phyloP scores from a whole-genome alignment of 2,888 invertebrate genomes.

The Tenodera sinensis region DNA sequence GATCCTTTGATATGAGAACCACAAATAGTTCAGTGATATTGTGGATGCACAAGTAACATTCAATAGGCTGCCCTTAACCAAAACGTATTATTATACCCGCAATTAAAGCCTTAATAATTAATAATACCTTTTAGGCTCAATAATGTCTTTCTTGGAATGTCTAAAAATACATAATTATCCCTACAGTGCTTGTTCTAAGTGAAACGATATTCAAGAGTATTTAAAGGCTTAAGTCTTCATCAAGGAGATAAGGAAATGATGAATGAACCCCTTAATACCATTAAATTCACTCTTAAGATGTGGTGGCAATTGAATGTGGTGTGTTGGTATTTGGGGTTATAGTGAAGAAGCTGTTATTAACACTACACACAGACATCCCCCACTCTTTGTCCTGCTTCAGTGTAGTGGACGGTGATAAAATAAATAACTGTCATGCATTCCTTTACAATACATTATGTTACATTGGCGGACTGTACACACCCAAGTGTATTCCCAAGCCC shows the following conservation, averaged over 20 bases:
- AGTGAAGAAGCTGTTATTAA: neutral
- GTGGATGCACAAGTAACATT: no score
- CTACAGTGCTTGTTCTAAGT: no score
- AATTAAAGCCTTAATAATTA: no score
- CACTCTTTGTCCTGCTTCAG: neutral
- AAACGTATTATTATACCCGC: no score
- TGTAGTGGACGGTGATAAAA: neutral
- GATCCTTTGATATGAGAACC: no score
- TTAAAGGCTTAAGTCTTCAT: neutral
- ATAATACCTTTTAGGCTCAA: no score
- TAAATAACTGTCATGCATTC: slow-evolving; percentile 1
- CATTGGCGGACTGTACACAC: neutral
- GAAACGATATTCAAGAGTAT: neutral
- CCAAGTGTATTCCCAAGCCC: neutral
- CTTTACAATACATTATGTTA: neutral
- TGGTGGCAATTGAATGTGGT: neutral
- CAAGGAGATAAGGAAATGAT: neutral
- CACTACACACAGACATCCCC: neutral
- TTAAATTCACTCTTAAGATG: neutral
- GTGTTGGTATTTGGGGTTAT: neutral
- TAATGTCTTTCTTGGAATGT: no score
- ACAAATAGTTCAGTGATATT: no score
- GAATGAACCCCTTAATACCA: neutral
- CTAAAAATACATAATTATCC: no score
- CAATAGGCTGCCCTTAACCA: no score